Percentiles rank a stretch among this genome's conserved stretches.
phyloP scores from a whole-genome alignment of 1,140 invertebrate genomes.

The Drosophila ogumai region DNA sequence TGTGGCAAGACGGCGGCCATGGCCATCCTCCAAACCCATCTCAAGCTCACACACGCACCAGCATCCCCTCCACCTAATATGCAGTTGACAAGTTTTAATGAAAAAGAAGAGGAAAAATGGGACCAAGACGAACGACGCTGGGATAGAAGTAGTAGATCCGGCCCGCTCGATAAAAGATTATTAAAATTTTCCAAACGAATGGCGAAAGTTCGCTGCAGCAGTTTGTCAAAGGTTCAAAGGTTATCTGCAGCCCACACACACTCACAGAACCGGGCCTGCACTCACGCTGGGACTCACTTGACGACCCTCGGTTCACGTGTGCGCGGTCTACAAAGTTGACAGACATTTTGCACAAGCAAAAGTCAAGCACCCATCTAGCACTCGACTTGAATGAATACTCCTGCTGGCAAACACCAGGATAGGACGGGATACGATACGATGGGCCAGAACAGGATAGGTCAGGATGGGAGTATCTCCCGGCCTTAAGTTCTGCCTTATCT shows the following conservation, averaged over 20 bases:
- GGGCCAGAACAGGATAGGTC: background rate
- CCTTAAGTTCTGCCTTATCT: slow-evolving; percentile 28
- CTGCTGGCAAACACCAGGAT: background rate
- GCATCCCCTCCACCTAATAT: slow-evolving; percentile 31
- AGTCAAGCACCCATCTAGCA: slow-evolving; percentile 49
- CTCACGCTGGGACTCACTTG: slow-evolving; percentile 37
- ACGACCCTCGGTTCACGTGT: slow-evolving; percentile 30
- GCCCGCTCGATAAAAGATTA: slow-evolving; percentile 75
- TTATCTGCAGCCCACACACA: slow-evolving; percentile 45
- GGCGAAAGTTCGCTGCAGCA: slow-evolving; percentile 64
- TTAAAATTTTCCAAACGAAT: slow-evolving; percentile 79
- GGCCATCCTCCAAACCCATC: background rate
- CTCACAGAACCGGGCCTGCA: background rate
- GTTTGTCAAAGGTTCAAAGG: slow-evolving; percentile 72
- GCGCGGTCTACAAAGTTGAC: slow-evolving; percentile 61
- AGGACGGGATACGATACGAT: background rate
- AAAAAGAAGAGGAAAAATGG: slow-evolving; percentile 43
- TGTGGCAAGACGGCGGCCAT: slow-evolving; percentile 38
- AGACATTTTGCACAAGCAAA: slow-evolving; percentile 58
- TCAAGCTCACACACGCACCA: slow-evolving; percentile 13
- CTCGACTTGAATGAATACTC: slow-evolving; percentile 34
- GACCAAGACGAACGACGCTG: slow-evolving; percentile 21
- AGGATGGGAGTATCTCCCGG: background rate
- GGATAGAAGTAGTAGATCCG: slow-evolving; percentile 24
- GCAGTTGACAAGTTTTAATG: slow-evolving; percentile 61